Conservation (phyloP, 2,113 vertebrate species). For the Chionis minor region DNA sequence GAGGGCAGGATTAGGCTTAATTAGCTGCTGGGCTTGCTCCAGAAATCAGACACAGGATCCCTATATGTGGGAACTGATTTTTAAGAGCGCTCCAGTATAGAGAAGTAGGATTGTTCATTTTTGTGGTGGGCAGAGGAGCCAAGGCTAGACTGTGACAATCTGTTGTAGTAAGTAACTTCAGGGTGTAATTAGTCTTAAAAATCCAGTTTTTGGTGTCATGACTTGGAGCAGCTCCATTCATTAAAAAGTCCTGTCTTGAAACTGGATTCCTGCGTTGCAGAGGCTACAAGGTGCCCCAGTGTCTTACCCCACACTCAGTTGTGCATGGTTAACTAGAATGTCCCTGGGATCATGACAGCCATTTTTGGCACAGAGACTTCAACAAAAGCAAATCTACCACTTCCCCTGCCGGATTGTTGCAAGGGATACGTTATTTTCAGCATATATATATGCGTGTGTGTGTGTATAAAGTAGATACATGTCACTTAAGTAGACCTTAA, state of each 20-base stretch:
- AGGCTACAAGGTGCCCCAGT: background rate
- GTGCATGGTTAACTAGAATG: background rate
- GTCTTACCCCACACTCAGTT: background rate
- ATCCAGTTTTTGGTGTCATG: background rate
- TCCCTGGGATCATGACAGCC: background rate
- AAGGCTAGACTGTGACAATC: background rate
- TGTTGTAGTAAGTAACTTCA: background rate
- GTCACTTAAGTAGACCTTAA: background rate
- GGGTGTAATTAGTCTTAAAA: background rate
- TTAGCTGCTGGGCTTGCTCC: slow-evolving; percentile 5
- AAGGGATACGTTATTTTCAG: background rate
- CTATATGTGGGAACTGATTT: background rate
- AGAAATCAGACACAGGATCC: background rate
- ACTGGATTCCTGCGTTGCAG: background rate
- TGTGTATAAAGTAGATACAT: no score
- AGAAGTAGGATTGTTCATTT: background rate
- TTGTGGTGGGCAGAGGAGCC: background rate
- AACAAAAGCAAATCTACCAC: background rate
- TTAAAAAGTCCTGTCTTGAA: background rate
- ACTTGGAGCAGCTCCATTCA: background rate
- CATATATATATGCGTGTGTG: background rate
- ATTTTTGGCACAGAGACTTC: background rate
- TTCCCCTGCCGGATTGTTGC: background rate
- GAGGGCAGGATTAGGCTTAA: slow-evolving; percentile 17
- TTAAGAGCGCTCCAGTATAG: background rate